Base-by-base conservation (phyloP, 2,888 invertebrate species). In the Salpingus planirostris region DNA sequence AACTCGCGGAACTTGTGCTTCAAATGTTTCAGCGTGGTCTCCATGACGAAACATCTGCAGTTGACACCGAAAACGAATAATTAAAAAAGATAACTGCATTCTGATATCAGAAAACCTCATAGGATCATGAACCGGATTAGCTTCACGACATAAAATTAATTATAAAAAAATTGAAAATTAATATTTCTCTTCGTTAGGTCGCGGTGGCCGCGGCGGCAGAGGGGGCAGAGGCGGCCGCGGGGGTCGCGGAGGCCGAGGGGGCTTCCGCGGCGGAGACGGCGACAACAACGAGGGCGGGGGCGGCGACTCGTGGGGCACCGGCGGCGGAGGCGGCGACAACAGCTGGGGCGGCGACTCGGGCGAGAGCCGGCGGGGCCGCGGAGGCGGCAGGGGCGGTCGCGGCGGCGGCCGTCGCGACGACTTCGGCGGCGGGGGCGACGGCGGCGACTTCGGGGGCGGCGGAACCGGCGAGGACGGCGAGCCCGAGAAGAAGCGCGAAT, bases 401-500 rank as follows among this genome's bases (percentile, higher is more conserved):
- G 27, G 28, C 15, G 28, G 36, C n/a, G 65, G 57, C 8, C 62
- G 59, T 18, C 60, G 50, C n/a, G 54, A 54, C 15, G 49, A 47
- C 2, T 48, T 47, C 3, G 52, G 46, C 11, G 45, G 37, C 14
- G 43, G 47, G 3, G 44, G 47, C 2, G 65, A 57, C 8, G 62
- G 59, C 15, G 60, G 50, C 10, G 54, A 54, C 15, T 49, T 46
- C 2, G 48, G 47, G 3, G 52, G 46, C 10, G 45, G 36, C 12
- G 42, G 48, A 4, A 43, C 47, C 11, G 38, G 34, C 25, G 46
- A 36, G 32, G 38, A 35, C 6, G 45, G 41, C 0, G 54, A 52
- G 11, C 67, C 68, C 0, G 71, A 76, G 21, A 78, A 77, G 29
- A 72, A 78, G 25, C 68, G 76, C 2, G 77, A 76, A 38, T 66